Conservation (phyloP, 2,797 vertebrate genomes). For the Brachyrhaphis roseni region DNA sequence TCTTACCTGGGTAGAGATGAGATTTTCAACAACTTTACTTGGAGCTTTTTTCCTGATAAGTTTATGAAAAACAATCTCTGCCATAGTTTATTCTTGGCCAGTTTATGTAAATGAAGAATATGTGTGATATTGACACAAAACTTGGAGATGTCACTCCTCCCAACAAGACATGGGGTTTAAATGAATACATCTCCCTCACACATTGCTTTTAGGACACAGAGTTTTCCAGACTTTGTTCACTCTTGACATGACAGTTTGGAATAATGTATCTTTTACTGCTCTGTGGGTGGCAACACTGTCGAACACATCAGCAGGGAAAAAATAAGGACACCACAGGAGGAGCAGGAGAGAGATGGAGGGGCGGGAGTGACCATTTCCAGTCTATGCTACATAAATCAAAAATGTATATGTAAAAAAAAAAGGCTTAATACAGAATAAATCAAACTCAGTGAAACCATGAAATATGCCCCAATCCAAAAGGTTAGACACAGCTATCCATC, state of each 20-base stretch:
- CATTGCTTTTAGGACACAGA: neutral
- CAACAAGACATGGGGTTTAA: neutral
- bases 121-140: no score
- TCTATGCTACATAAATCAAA: constrained; percentile 1
- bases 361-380: neutral
- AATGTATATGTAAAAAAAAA: neutral
- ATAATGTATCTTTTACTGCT: constrained; percentile 2
- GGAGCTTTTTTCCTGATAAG: neutral
- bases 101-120: no score
- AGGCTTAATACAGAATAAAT: neutral
- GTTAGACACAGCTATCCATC: neutral
- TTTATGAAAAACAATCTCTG: neutral
- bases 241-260: neutral
- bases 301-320: neutral
- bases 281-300: neutral
- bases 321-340: neutral
- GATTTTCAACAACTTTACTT: neutral
- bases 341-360: neutral
- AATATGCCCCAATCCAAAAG: neutral
- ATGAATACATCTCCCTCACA: neutral
- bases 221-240: neutral
- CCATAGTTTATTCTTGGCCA: neutral
- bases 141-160: neutral
- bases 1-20: neutral
- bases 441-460: neutral